These are phyloP conservation scores for Trichopoda pennipes DNA, from an alignment of 2,888 invertebrate genomes.

Conservation along the genomic window DNA sequence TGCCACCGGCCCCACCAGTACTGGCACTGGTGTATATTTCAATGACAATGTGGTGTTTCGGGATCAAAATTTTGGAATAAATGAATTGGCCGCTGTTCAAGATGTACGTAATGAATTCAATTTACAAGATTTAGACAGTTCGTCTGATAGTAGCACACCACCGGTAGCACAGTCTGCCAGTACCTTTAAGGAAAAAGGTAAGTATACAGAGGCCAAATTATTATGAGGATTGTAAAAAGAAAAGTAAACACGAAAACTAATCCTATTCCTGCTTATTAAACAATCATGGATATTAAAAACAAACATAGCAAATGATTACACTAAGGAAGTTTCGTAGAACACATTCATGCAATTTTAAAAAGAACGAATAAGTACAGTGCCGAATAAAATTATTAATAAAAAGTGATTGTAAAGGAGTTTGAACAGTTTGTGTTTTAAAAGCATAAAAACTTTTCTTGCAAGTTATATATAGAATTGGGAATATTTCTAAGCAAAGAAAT, in stretches of 20 bases:
- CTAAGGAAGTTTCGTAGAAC: not conserved
- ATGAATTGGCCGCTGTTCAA: slow-evolving; percentile 82
- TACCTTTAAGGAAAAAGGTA: slow-evolving; percentile 86
- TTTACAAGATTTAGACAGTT: slow-evolving; percentile 84
- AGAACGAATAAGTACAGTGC: no score
- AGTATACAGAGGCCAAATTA: slow-evolving; percentile 73
- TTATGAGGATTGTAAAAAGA: not conserved
- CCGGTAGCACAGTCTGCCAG: slow-evolving; percentile 81
- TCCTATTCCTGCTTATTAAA: slow-evolving; percentile 56
- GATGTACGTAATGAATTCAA: slow-evolving; percentile 83
- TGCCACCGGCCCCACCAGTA: slow-evolving; percentile 77
- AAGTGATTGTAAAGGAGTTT: not conserved
- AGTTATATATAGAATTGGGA: no score
- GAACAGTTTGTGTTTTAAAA: not conserved
- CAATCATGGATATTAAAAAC: slow-evolving; percentile 34
- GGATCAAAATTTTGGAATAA: slow-evolving; percentile 84
- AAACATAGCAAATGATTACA: slow-evolving; percentile 1
- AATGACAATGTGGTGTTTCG: slow-evolving; percentile 81
- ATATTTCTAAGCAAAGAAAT: no score
- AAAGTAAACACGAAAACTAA: slow-evolving; percentile 33
- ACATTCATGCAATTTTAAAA: not conserved
- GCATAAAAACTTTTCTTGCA: no score
- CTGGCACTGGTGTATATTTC: slow-evolving; percentile 77
- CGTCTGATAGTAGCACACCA: slow-evolving; percentile 72
- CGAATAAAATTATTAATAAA: not conserved